Evolutionary conservation across 2,797 vertebrate genomes (phyloP).

Genomic region (Gadopsis marmoratus): DNA sequence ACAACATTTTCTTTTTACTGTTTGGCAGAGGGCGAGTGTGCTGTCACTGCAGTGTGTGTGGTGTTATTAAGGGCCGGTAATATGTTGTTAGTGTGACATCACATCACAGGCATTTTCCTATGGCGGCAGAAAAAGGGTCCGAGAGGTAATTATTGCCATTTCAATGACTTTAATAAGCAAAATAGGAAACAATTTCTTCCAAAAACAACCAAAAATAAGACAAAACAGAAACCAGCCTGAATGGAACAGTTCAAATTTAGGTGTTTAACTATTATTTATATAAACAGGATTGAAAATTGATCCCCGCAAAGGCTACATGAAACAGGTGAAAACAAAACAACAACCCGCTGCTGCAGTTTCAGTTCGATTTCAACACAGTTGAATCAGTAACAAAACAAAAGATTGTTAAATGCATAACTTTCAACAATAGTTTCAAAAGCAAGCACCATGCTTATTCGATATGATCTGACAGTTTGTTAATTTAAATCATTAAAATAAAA

Average conservation of each 20-base stretch:
- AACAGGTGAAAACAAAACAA: constrained; percentile 94
- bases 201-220: constrained; percentile 93
- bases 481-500: constrained; percentile 97
- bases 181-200: constrained; percentile 99
- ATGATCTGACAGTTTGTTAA: constrained; percentile 99
- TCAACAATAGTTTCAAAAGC: constrained; percentile 98
- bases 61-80: constrained; percentile 17
- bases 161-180: constrained; percentile 99
- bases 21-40: constrained; percentile 2
- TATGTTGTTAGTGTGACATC: constrained; percentile 13
- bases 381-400: constrained; percentile 97
- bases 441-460: constrained; percentile 99
- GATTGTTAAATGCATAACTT: constrained; percentile 95
- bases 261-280: constrained; percentile 95
- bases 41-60: constrained; percentile 3
- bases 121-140: constrained; percentile 62
- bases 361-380: constrained; percentile 99
- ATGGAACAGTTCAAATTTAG: constrained; percentile 99
- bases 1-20: background rate
- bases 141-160: constrained; percentile 88
- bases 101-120: constrained; percentile 1
- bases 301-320: constrained; percentile 95
- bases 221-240: constrained; percentile 99
- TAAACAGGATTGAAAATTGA: constrained; percentile 99
- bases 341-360: constrained; percentile 93